A percentile compares a stretch with the other conserved stretches of the same genome.
phyloP scores from a whole-genome alignment of 2,888 invertebrate species.

The Sinopyrophorus schimmeli region DNA sequence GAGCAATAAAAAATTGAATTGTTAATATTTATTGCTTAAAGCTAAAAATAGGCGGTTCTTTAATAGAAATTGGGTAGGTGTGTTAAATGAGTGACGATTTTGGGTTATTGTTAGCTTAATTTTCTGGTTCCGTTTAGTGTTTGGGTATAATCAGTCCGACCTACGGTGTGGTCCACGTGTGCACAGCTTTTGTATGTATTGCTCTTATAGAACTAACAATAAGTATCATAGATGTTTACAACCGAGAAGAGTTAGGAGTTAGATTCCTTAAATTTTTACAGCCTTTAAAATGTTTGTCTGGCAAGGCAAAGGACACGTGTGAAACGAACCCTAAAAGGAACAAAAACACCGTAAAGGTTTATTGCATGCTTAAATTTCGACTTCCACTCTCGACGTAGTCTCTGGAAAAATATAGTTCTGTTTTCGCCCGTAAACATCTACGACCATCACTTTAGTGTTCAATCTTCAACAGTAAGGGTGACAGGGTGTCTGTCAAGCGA shows the following conservation, averaged over 20 bases:
- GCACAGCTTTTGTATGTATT: conserved; percentile 25
- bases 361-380: conserved; percentile 40
- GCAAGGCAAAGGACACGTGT: conserved; percentile 37
- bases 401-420: conserved; percentile 22
- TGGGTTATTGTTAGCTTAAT: too few species aligned
- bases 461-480: conserved; percentile 10
- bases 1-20: too few species aligned
- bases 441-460: conserved; percentile 10
- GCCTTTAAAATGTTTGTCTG: conserved; percentile 37
- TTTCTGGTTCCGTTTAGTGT: conserved; percentile 4
- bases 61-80: too few species aligned
- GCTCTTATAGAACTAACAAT: too few species aligned
- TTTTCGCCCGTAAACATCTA: conserved; percentile 14
- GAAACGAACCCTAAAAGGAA: conserved; percentile 41
- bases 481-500: conserved; percentile 13
- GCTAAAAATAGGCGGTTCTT: too few species aligned
- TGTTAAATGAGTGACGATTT: too few species aligned
- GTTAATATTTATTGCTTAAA: too few species aligned
- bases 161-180: conserved; percentile 34
- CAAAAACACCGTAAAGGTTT: conserved; percentile 44
- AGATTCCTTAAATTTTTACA: conserved; percentile 34
- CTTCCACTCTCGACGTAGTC: conserved; percentile 28
- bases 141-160: too few species aligned
- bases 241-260: conserved; percentile 15
- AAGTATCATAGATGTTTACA: conserved; percentile 36